Evolutionary conservation across 2,113 vertebrate species (phyloP).

Genomic region (Murina feae): DNA sequence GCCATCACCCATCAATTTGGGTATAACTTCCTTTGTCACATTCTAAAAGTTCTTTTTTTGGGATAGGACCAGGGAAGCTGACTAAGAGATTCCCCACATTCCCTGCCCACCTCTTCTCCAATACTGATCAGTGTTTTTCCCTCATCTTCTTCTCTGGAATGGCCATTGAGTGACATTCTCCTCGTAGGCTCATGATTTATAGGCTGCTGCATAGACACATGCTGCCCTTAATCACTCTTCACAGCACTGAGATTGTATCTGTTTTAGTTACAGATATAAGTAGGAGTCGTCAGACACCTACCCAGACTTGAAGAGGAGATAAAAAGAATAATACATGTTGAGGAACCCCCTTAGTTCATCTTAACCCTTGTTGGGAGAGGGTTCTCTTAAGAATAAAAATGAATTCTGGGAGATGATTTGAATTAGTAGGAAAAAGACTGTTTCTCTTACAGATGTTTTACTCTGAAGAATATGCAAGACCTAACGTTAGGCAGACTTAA

Average conservation of each 20-base stretch:
- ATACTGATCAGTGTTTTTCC: slow-evolving; percentile 29
- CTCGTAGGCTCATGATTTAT: background rate
- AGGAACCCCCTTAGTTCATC: background rate
- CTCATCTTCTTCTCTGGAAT: background rate
- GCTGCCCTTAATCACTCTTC: background rate
- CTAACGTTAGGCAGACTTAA: background rate
- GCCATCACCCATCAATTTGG: slow-evolving; percentile 51
- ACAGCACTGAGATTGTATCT: background rate
- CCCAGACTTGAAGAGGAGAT: background rate
- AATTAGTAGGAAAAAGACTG: background rate
- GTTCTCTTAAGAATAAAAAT: background rate
- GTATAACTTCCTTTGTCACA: slow-evolving; percentile 49
- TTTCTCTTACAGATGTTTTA: background rate
- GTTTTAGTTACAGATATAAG: background rate
- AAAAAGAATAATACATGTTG: background rate
- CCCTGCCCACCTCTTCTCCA: slow-evolving; percentile 26
- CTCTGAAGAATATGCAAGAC: background rate
- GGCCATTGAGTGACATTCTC: slow-evolving; percentile 29
- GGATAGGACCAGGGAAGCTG: slow-evolving; percentile 37
- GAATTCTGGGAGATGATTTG: background rate
- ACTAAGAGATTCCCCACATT: slow-evolving; percentile 30
- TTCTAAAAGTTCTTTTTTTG: slow-evolving; percentile 60
- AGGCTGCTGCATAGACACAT: background rate
- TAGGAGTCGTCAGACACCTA: background rate
- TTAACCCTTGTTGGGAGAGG: background rate